Evolutionary conservation across 2,113 vertebrate species (phyloP).

Genomic region (Daubentonia madagascariensis): DNA sequence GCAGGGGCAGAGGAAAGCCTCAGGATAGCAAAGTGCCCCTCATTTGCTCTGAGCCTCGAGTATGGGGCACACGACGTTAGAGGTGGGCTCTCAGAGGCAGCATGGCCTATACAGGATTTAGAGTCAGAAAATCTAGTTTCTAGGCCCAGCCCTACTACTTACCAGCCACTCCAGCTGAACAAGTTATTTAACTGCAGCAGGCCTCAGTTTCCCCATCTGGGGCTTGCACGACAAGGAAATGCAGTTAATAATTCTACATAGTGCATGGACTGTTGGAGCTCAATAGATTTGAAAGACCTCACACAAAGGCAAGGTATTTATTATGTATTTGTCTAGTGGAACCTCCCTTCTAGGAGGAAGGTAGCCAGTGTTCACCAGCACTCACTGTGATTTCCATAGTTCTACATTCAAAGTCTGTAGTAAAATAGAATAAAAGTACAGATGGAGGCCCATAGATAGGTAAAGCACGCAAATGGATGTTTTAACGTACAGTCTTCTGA

Average conservation of each 20-base stretch:
- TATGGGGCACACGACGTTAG: fast-evolving
- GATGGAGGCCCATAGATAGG: background rate
- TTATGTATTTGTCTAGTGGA: background rate
- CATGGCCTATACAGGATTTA: background rate
- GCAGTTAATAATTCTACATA: background rate
- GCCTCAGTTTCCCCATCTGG: background rate
- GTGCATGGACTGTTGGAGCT: background rate
- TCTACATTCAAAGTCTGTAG: background rate
- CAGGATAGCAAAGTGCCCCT: background rate
- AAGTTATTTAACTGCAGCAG: background rate
- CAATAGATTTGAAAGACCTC: background rate
- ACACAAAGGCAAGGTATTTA: background rate
- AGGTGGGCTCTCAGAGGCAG: background rate
- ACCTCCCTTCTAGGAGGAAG: background rate
- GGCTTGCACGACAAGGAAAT: background rate
- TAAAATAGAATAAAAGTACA: background rate
- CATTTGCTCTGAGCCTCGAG: background rate
- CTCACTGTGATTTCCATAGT: background rate
- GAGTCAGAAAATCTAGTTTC: background rate
- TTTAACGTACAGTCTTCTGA: background rate
- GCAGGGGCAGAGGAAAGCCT: background rate
- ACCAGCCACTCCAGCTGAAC: background rate
- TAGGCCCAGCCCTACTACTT: background rate
- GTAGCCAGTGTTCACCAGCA: background rate
- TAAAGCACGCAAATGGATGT: background rate